Evolutionary conservation across 2,113 vertebrate species (phyloP).

Genomic region (Eptatretus burgeri): DNA sequence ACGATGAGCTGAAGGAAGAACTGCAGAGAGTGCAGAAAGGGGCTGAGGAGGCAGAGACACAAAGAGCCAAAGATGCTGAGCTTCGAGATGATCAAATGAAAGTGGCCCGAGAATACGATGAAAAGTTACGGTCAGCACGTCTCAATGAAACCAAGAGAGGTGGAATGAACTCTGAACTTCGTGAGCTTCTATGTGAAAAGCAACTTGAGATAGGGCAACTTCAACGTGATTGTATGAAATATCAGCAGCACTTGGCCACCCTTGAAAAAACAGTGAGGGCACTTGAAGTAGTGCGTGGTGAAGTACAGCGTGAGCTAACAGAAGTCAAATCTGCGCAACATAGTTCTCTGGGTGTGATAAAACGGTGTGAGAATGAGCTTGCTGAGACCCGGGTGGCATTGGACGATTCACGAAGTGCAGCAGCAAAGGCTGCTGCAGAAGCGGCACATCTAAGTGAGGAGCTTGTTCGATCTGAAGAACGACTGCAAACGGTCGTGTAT

Average conservation of each 20-base stretch:
- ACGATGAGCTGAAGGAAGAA: constrained; percentile 24
- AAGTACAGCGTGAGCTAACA: constrained; percentile 26
- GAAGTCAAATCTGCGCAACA: constrained; percentile 22
- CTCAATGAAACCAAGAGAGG: constrained; percentile 17
- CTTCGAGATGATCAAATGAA: constrained; percentile 19
- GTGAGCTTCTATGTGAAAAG: constrained; percentile 66
- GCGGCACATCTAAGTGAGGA: constrained; percentile 20
- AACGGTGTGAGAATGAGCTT: constrained; percentile 20
- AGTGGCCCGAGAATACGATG: constrained; percentile 33
- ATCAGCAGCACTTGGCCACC: constrained; percentile 58
- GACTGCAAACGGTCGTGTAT: constrained; percentile 19
- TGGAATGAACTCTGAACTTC: constrained; percentile 39
- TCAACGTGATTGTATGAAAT: constrained; percentile 55
- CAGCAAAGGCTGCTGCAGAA: constrained; percentile 26
- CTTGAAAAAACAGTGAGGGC: constrained; percentile 39
- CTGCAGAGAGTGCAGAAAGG: constrained; percentile 26
- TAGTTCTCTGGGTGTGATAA: too few relatives aligned
- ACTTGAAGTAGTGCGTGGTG: constrained; percentile 26
- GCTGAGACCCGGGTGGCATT: constrained; percentile 22
- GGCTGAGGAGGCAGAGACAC: constrained; percentile 51
- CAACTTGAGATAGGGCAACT: constrained; percentile 68
- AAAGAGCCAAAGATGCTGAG: constrained; percentile 31
- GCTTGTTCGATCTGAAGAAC: constrained; percentile 18
- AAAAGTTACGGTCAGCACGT: constrained; percentile 30
- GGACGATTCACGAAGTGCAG: constrained; percentile 33